Conservation (phyloP, 2,888 invertebrate genomes). For the Orthosia gracilis region DNA sequence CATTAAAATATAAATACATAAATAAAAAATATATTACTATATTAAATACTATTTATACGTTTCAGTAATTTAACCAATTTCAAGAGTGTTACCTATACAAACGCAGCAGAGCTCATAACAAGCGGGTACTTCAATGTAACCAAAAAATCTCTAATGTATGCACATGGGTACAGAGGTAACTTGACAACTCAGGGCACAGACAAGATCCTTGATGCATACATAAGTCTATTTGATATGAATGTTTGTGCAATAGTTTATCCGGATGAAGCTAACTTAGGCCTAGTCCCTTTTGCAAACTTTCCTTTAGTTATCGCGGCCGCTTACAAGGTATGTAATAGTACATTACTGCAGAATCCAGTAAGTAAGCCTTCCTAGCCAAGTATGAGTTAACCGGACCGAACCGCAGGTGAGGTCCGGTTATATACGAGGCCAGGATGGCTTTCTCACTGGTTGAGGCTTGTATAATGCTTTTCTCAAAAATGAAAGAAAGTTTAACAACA, state of each 20-base stretch:
- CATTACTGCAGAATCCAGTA: too few relatives aligned
- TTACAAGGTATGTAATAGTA: too few relatives aligned
- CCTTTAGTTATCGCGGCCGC: neutral
- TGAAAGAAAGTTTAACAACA: too few relatives aligned
- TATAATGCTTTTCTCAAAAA: too few relatives aligned
- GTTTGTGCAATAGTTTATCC: neutral
- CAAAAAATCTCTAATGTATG: neutral
- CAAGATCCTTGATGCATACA: neutral
- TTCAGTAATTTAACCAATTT: slow-evolving; percentile 8
- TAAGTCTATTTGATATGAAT: neutral
- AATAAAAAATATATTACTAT: too few relatives aligned
- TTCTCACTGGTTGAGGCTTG: too few relatives aligned
- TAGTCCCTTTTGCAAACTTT: neutral
- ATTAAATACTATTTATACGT: too few relatives aligned
- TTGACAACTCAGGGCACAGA: neutral
- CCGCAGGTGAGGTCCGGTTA: too few relatives aligned
- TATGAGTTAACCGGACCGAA: too few relatives aligned
- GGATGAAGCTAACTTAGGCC: neutral
- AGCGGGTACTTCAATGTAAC: slow-evolving; percentile 15
- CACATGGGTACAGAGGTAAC: neutral
- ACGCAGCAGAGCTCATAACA: slow-evolving; percentile 17
- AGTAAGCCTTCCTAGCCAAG: too few relatives aligned
- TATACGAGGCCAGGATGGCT: too few relatives aligned
- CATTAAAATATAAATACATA: too few relatives aligned
- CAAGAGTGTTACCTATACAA: slow-evolving; percentile 4